Conservation (phyloP, 2,797 vertebrate species). For the Cyprinodon diabolis region DNA sequence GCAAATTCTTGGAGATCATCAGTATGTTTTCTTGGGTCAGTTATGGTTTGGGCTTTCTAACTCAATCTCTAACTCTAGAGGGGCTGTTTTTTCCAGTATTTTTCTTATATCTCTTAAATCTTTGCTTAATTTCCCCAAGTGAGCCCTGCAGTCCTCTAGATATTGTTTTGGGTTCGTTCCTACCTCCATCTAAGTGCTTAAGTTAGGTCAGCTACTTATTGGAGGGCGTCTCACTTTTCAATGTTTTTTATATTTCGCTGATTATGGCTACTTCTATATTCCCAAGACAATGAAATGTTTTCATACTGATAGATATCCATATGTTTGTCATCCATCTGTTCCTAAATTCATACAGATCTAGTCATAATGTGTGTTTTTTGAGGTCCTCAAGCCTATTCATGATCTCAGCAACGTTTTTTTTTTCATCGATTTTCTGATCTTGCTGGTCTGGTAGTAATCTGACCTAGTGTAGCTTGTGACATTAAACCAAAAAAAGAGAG, state of each 20-base stretch:
- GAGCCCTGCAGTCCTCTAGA: not conserved
- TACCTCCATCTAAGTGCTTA: not conserved
- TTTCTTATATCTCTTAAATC: not conserved
- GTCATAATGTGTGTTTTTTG: not conserved
- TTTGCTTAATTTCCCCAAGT: not conserved
- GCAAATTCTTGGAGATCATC: not conserved
- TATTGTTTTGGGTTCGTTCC: not conserved
- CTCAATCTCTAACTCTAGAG: too few species aligned
- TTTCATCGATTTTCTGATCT: not conserved
- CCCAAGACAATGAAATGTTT: not conserved
- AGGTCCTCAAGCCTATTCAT: not conserved
- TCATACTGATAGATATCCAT: too few species aligned
- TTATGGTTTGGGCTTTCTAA: not conserved
- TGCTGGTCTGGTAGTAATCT: not conserved
- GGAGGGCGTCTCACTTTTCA: not conserved
- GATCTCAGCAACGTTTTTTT: not conserved
- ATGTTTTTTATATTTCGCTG: not conserved
- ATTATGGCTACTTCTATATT: not conserved
- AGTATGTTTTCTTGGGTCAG: not conserved
- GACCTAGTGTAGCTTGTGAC: not conserved
- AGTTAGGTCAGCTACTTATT: not conserved
- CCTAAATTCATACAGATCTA: not conserved
- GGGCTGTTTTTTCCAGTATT: not conserved
- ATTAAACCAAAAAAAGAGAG: not conserved
- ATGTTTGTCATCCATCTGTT: not conserved